Base-by-base conservation (phyloP, 2,797 vertebrate species). In the Heterohyrax brucei region DNA sequence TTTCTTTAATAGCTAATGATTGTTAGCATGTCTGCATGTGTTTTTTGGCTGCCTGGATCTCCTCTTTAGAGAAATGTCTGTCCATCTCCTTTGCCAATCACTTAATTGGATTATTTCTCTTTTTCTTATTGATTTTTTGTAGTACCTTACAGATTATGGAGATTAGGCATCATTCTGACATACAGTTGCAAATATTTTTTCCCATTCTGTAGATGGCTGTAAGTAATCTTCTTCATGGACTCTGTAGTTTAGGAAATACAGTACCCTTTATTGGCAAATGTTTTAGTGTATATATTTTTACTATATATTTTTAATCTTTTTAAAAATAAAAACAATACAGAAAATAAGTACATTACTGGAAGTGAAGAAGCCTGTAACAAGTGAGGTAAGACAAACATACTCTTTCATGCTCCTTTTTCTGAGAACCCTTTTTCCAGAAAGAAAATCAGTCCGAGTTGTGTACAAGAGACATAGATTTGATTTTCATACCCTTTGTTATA, bases 171-270 rank as follows among this genome's bases (percentile, higher is more conserved):
- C 39, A 39, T 39, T 39, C 39, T 39, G 39, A 39, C 39, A 39
- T 39, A 39, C 39, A 39, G 39, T 39, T 39, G 39, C 39, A 39
- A 39, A 39, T 39, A 39, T 39, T 39, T 39, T 39, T 39, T 39
- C 39, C 39, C 39, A 39, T 39, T 39, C 39, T 39, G 39, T 39
- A 39, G 39, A 39, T 39, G 53, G 26, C 61, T 61, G 86, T 83
- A 78, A 44, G 50, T 62, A n/a, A 66, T 73, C 56, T 10, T 66
- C 64, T 39, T 39, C 39, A 39, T 64, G 72, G 48, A 66, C 26
- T 70, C 48, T 19, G 22, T 85, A 50, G 44, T 78, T 93, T 88
- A 93, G 85, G 70, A 78, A 78, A 66, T 70, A 84, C 3, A 46
- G 28, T 62, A 7, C 68, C 33, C 7, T 72, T 14, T 39, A 72